phyloP scores from a whole-genome alignment of 2,888 invertebrate genomes.

The Bimastos eiseni region DNA sequence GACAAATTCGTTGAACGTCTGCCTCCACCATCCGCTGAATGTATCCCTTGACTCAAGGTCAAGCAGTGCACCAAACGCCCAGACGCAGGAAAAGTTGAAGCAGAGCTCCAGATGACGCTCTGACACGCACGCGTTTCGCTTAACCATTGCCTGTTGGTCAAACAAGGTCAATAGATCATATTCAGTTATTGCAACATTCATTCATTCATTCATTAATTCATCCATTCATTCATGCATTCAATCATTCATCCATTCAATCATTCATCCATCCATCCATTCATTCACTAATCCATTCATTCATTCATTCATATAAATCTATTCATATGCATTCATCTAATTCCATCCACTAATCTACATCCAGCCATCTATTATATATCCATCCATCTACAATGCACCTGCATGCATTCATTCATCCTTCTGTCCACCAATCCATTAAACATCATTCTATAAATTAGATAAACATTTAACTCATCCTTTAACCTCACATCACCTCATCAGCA shows the following conservation, averaged over 20 bases:
- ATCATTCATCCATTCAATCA: not conserved
- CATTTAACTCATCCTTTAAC: no score
- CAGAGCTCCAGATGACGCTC: constrained; percentile 58
- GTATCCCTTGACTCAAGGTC: constrained; percentile 50
- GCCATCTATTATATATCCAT: no score
- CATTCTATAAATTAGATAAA: no score
- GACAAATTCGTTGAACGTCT: constrained; percentile 54
- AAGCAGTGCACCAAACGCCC: constrained; percentile 60
- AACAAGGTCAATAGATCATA: not conserved
- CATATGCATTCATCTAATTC: no score
- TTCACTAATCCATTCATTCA: not conserved
- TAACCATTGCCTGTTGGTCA: not conserved
- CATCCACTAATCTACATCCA: no score
- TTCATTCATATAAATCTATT: not conserved
- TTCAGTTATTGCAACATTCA: not conserved
- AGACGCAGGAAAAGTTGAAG: constrained; percentile 58
- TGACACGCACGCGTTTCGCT: constrained; percentile 41
- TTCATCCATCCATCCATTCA: not conserved
- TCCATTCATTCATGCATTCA: not conserved
- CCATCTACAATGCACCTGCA: no score
- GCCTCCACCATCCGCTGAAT: constrained; percentile 59
- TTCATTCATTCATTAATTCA: not conserved
- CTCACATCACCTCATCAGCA: not conserved
- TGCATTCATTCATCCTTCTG: no score
- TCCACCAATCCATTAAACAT: no score